phyloP scores from a whole-genome alignment of 2,113 vertebrate genomes.

The Lasiurus cinereus region DNA sequence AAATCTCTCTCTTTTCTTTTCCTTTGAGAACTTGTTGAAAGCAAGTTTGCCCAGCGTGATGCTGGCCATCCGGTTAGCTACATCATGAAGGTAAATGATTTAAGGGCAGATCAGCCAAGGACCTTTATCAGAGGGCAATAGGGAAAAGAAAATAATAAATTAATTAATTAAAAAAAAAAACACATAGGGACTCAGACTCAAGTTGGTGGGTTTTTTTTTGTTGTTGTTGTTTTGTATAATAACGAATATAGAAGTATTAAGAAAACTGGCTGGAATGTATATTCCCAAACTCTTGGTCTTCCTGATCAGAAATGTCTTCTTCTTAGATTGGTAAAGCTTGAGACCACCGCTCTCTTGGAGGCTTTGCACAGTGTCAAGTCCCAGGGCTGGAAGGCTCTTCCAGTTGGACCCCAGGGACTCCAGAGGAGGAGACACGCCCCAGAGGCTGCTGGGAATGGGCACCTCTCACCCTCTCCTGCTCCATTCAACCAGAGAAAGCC shows the following conservation, averaged over 20 bases:
- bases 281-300: conserved; percentile 44
- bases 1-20: conserved; percentile 3
- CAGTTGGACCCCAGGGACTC: not conserved
- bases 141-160: too few relatives aligned
- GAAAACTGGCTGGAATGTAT: not conserved
- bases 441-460: not conserved
- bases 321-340: not conserved
- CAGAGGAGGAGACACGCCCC: not conserved
- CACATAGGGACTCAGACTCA: conserved; percentile 3
- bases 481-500: not conserved
- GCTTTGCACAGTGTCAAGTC: not conserved
- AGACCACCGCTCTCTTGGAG: not conserved
- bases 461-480: not conserved
- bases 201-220: not conserved
- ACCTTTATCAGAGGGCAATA: too few relatives aligned
- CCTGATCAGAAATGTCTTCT: not conserved
- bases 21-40: not conserved
- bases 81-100: not conserved
- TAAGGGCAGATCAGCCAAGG: too few relatives aligned
- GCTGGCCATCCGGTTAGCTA: not conserved
- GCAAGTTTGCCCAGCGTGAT: not conserved
- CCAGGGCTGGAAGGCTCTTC: not conserved
- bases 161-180: too few relatives aligned
- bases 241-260: not conserved
- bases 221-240: not conserved